These are phyloP conservation scores for Bostrychus sinensis DNA, from an alignment of 2,113 vertebrate species.

Conservation along the genomic window DNA sequence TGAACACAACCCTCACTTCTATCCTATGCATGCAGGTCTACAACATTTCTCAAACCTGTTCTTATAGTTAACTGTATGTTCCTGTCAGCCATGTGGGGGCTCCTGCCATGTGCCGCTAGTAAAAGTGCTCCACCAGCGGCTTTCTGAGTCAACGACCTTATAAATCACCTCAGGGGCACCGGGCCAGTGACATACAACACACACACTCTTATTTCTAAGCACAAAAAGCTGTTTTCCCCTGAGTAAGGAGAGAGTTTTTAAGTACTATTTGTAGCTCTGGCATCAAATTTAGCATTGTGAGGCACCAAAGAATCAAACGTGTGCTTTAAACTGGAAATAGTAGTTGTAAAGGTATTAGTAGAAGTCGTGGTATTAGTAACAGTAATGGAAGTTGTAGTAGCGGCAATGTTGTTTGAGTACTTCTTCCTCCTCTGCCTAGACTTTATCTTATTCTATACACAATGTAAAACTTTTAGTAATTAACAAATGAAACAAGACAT, in stretches of 20 bases:
- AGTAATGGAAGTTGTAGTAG: too few relatives aligned
- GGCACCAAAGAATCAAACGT: not conserved
- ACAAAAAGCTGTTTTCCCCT: slow-evolving; percentile 1
- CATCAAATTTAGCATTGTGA: not conserved
- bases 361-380: too few relatives aligned
- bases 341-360: too few relatives aligned
- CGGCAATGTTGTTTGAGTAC: too few relatives aligned
- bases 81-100: slow-evolving; percentile 32
- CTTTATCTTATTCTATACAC: too few relatives aligned
- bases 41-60: not conserved
- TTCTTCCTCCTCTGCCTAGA: too few relatives aligned
- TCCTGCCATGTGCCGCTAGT: slow-evolving; percentile 36
- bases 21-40: too few relatives aligned
- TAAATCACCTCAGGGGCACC: slow-evolving; percentile 47
- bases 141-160: slow-evolving; percentile 29
- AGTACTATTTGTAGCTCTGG: not conserved
- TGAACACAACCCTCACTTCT: too few relatives aligned
- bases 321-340: not conserved
- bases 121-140: slow-evolving; percentile 35
- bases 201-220: slow-evolving; percentile 4
- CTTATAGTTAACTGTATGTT: slow-evolving; percentile 14
- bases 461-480: too few relatives aligned
- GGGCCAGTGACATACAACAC: not conserved
- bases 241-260: not conserved
- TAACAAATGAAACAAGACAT: too few relatives aligned